A percentile compares a stretch with the other conserved stretches of the same genome.
Evolutionary conservation across 2,113 vertebrate species (phyloP).

Genomic region (Cyprinodon variegatus): DNA sequence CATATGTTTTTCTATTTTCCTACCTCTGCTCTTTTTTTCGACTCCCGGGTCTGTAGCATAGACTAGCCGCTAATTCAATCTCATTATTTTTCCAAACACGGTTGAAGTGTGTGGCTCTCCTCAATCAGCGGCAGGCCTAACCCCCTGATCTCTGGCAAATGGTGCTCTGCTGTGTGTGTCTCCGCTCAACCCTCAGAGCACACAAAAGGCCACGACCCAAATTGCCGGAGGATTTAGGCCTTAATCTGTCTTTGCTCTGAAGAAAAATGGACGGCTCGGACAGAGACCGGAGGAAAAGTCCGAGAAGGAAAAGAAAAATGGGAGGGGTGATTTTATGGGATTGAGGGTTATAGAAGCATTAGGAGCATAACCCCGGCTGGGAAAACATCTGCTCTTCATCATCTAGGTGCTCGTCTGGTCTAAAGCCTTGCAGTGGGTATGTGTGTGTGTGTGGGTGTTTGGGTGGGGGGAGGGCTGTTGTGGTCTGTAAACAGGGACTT

Average conservation of each 20-base stretch:
- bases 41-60: conserved; percentile 42
- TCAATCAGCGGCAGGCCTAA: conserved; percentile 67
- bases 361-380: conserved; percentile 43
- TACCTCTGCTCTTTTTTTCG: conserved; percentile 11
- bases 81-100: conserved; percentile 72
- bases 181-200: conserved; percentile 6
- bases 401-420: conserved; percentile 37
- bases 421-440: conserved; percentile 29
- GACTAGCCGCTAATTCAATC: conserved; percentile 71
- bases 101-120: conserved; percentile 31
- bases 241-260: conserved; percentile 72
- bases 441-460: conserved; percentile 23
- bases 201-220: conserved; percentile 69
- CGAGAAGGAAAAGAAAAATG: conserved; percentile 9
- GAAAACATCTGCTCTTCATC: conserved; percentile 73
- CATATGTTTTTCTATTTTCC: conserved; percentile 9
- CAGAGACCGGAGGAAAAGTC: conserved; percentile 41
- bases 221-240: conserved; percentile 69
- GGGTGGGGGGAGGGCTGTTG: conserved; percentile 21
- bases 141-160: conserved; percentile 75
- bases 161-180: conserved; percentile 35
- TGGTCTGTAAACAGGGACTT: conserved; percentile 40
- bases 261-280: conserved; percentile 65
- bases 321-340: conserved; percentile 28
- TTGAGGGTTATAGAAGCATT: conserved; percentile 50